Evolutionary conservation across 2,113 vertebrate genomes (phyloP).

Genomic region (Ariopsis seemanni): DNA sequence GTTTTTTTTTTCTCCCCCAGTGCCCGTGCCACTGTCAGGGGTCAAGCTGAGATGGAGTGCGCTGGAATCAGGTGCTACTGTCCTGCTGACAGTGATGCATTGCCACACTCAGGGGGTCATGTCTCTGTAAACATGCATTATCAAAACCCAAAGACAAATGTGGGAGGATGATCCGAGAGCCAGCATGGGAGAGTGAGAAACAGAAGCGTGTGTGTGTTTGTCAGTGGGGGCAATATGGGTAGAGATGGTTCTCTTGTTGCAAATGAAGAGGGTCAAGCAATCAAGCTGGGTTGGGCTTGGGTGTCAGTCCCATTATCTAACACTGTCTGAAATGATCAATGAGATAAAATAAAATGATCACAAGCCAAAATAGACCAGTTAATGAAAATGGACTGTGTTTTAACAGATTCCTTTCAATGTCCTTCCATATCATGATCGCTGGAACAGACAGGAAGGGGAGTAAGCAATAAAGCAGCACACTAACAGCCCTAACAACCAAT

Average conservation of each 20-base stretch:
- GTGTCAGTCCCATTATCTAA: conserved; percentile 83
- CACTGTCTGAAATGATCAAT: conserved; percentile 87
- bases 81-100: conserved; percentile 94
- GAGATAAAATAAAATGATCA: conserved; percentile 88
- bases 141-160: conserved; percentile 96
- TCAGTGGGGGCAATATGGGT: conserved; percentile 63
- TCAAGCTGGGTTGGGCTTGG: conserved; percentile 78
- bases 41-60: conserved; percentile 75
- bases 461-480: conserved; percentile 74
- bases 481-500: conserved; percentile 56
- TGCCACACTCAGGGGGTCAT: conserved; percentile 89
- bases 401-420: conserved; percentile 71
- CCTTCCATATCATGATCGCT: conserved; percentile 68
- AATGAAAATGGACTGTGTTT: conserved; percentile 86
- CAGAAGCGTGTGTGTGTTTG: conserved; percentile 3
- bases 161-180: conserved; percentile 80
- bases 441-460: conserved; percentile 60
- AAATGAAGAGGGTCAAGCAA: conserved; percentile 93
- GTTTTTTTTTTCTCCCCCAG: conserved; percentile 57
- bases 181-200: conserved; percentile 57
- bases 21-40: conserved; percentile 72
- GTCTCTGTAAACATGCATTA: conserved; percentile 98
- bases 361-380: conserved; percentile 85
- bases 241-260: conserved; percentile 77
- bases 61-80: conserved; percentile 91